Evolutionary conservation across 2,888 invertebrate species (phyloP).

Genomic region (Nomada lathburiana): DNA sequence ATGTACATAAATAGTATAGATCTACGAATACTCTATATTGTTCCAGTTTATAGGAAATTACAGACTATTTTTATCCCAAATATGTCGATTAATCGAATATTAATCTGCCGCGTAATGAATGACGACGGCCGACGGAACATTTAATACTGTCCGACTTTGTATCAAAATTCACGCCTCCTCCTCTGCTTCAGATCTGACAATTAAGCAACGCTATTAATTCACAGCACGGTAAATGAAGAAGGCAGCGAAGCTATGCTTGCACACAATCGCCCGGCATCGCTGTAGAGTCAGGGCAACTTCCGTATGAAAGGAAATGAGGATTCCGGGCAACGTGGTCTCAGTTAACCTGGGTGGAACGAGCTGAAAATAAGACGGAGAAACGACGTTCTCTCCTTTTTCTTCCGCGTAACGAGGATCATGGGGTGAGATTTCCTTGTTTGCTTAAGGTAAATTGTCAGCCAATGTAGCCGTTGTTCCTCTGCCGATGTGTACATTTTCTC

Average conservation of each 20-base stretch:
- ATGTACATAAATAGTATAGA: too few relatives aligned
- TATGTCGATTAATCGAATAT: too few relatives aligned
- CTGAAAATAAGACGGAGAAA: neutral
- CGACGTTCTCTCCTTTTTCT: neutral
- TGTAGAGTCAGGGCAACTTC: neutral
- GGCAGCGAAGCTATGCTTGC: neutral
- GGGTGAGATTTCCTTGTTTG: conserved; percentile 15
- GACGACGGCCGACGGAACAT: too few relatives aligned
- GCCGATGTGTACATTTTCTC: conserved; percentile 3
- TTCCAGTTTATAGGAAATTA: too few relatives aligned
- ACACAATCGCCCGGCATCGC: neutral
- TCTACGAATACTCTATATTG: too few relatives aligned
- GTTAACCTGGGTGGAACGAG: neutral
- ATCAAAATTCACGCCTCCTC: neutral
- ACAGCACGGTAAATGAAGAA: neutral
- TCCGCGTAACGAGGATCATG: conserved; percentile 1
- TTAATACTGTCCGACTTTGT: too few relatives aligned
- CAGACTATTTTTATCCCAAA: too few relatives aligned
- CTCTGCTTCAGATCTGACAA: neutral
- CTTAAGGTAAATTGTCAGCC: conserved; percentile 13
- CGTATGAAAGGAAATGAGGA: conserved; percentile 19
- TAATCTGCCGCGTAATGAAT: too few relatives aligned
- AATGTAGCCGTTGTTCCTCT: neutral
- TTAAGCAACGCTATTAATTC: neutral
- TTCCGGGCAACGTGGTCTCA: neutral